Conservation (phyloP, 2,113 vertebrate species). For the Apodemus speciosus region DNA sequence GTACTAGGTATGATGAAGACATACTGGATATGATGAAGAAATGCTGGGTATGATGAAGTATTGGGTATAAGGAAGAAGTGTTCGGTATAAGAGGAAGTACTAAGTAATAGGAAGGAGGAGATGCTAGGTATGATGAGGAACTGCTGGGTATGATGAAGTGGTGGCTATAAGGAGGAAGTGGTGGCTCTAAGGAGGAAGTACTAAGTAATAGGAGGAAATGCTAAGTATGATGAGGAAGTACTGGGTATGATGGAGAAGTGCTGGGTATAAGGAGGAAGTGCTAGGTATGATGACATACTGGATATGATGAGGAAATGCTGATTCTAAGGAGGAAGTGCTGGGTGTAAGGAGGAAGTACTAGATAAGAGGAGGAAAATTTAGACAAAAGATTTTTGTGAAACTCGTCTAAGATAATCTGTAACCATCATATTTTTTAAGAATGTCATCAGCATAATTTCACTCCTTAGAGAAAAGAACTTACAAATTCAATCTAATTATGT, state of each 20-base stretch:
- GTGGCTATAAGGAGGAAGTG: neutral
- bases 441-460: neutral
- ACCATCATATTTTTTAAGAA: neutral
- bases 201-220: no score
- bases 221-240: no score
- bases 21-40: neutral
- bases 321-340: neutral
- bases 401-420: fast-evolving
- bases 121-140: neutral
- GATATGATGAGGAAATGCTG: neutral
- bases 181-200: neutral
- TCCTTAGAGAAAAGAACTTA: constrained; percentile 1
- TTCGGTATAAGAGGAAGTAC: neutral
- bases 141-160: neutral
- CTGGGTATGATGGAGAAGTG: neutral
- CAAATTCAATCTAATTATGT: neutral
- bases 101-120: no score
- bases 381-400: neutral
- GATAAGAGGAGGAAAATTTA: no score
- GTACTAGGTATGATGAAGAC: neutral
- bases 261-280: neutral
- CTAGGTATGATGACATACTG: neutral
- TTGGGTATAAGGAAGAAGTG: neutral
- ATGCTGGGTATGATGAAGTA: neutral
- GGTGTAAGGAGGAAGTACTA: neutral